Conservation (phyloP, 2,888 invertebrate species). For the Magallana nippona region DNA sequence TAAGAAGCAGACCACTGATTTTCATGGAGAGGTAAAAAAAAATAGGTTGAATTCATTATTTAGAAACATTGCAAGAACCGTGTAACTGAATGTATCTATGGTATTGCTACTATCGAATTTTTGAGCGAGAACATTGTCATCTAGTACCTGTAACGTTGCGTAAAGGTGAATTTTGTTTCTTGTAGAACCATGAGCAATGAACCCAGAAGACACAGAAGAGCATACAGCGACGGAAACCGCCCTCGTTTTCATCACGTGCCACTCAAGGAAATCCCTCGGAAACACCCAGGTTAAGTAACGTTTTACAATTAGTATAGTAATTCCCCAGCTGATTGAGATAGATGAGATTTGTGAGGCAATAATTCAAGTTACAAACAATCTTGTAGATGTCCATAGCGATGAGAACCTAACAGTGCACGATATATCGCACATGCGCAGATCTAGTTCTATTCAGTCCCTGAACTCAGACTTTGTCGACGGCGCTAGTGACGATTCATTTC, state of each 20-base stretch:
- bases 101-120: too few relatives aligned
- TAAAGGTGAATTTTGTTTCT: neutral
- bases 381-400: neutral
- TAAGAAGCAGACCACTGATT: neutral
- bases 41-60: too few relatives aligned
- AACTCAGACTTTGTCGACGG: slow-evolving; percentile 43
- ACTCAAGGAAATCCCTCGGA: neutral
- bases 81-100: too few relatives aligned
- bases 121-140: too few relatives aligned
- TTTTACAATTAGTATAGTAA: neutral
- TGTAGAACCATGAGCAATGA: slow-evolving; percentile 1
- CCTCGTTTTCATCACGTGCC: neutral
- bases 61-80: too few relatives aligned
- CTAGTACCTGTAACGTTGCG: too few relatives aligned
- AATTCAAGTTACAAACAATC: too few relatives aligned
- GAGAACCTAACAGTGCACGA: slow-evolving; percentile 16
- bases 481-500: slow-evolving; percentile 51
- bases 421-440: neutral
- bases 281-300: neutral
- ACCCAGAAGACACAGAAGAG: slow-evolving; percentile 21
- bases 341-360: too few relatives aligned
- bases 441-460: slow-evolving; percentile 45
- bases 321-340: too few relatives aligned
- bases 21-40: neutral
- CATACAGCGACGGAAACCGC: slow-evolving; percentile 6